Base-by-base conservation (phyloP, 2,797 vertebrate species). In the Mareca strepera region DNA sequence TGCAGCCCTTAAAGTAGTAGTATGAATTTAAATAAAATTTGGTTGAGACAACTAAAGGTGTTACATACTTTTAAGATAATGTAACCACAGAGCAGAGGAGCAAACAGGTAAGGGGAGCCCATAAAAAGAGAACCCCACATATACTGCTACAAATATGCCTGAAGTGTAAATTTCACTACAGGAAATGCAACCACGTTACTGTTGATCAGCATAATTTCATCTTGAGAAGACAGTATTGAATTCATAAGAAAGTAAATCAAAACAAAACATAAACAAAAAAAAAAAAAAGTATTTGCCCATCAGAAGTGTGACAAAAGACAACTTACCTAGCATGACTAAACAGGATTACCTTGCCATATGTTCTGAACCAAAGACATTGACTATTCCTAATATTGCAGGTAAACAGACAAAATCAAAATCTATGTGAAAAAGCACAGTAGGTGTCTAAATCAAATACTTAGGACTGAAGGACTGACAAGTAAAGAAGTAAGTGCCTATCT, bases 221-320 rank as follows among this genome's bases (percentile, higher is more conserved):
- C 87, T 82, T 6, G 11, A 86, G 84, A 82, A 79, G 59, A 59
- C 31, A 44, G 35, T 21, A 20, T 37, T 70, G 56, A 93, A 74
- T 94, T 93, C 92, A 86, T 91, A 88, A 73, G 53, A 79, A 55
- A 60, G 63, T 93, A 50, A 86, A 92, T 50, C 12, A 14, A 50
- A 50, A 50, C 23, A 14, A 50, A 50, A 50, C 48, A 50, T 50
- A 50, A 25, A 50, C 12, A 50, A 7, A 89, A 29, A 62, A 46
- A 70, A 62, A 48, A 70, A 73, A 90, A 52, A 37, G 18, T 56
- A 48, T 60, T 69, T 74, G 33, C 53, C 56, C 55, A 58, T 90
- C 11, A 4, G 82, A 92, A 69, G 46, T 86, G 17, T 68, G 68
- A 88, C 56, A 62, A 37, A 46, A 73, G 26, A 63, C 60, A 60